Evolutionary conservation across 1,140 invertebrate species (phyloP).

Genomic region (Lysiphlebus fabarum): DNA sequence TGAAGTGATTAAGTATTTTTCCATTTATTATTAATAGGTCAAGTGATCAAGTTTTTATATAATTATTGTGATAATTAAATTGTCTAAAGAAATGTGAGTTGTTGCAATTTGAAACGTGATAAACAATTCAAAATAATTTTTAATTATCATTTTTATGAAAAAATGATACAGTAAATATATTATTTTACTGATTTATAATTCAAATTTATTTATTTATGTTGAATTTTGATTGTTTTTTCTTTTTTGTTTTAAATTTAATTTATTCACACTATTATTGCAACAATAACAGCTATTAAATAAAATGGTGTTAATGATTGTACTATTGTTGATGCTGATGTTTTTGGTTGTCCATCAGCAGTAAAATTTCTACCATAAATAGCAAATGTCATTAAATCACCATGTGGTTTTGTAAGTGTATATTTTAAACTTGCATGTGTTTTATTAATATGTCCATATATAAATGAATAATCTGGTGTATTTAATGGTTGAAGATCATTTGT

Average conservation of each 20-base stretch:
- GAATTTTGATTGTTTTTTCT: too few relatives aligned
- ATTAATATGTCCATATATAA: slow-evolving; percentile 20
- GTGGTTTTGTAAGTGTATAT: slow-evolving; percentile 22
- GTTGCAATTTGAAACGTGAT: too few relatives aligned
- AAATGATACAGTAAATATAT: too few relatives aligned
- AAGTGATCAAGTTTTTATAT: too few relatives aligned
- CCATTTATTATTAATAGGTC: too few relatives aligned
- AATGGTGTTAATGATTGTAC: slow-evolving; percentile 9
- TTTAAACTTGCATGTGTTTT: slow-evolving; percentile 23
- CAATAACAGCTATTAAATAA: slow-evolving; percentile 20
- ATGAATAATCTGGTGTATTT: slow-evolving; percentile 25
- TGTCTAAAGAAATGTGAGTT: too few relatives aligned
- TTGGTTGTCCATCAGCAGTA: slow-evolving; percentile 25
- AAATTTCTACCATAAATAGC: slow-evolving; percentile 37
- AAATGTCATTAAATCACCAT: slow-evolving; percentile 31
- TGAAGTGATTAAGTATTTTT: too few relatives aligned
- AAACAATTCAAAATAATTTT: too few relatives aligned
- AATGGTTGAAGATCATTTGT: slow-evolving; percentile 29
- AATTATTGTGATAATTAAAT: too few relatives aligned
- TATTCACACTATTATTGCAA: not conserved
- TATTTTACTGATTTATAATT: too few relatives aligned
- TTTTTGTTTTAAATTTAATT: not conserved
- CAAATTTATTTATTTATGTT: too few relatives aligned
- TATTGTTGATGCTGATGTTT: slow-evolving; percentile 16
- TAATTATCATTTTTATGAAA: too few relatives aligned